Conservation (phyloP, 2,113 vertebrate genomes). For the Plecturocebus donacophilus region DNA sequence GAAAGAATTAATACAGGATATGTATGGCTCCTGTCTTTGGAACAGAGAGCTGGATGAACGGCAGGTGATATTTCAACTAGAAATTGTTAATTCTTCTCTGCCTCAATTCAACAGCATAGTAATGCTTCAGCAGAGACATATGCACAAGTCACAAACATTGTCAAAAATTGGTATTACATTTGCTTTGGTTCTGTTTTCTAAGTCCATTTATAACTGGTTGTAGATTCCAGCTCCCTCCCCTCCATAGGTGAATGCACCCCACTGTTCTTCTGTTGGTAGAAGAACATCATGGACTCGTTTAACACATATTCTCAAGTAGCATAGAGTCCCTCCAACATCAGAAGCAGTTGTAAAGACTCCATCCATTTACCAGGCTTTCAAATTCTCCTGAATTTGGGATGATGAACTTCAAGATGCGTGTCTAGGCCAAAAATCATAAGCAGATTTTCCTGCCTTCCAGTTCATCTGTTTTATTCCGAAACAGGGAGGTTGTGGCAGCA, state of each 20-base stretch:
- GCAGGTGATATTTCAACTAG: background rate
- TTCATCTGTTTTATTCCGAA: constrained; percentile 30
- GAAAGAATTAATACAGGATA: background rate
- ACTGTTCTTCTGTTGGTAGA: background rate
- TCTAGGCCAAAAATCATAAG: background rate
- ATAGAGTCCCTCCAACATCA: background rate
- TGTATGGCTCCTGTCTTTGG: background rate
- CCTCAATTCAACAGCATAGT: background rate
- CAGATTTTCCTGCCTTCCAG: background rate
- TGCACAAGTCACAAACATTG: background rate
- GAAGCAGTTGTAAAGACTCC: background rate
- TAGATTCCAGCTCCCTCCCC: background rate
- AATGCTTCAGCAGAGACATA: background rate
- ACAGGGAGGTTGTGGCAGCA: background rate
- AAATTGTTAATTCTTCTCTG: background rate
- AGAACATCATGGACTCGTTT: background rate
- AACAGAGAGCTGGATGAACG: background rate
- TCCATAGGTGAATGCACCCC: background rate
- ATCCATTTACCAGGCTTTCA: background rate
- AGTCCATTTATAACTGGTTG: background rate
- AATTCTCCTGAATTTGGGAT: background rate
- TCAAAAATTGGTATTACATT: background rate
- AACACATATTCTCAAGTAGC: background rate
- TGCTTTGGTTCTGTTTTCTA: constrained; percentile 20
- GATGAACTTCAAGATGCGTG: background rate